Base-by-base conservation (phyloP, 2,888 invertebrate species). In the Eulithis testata region DNA sequence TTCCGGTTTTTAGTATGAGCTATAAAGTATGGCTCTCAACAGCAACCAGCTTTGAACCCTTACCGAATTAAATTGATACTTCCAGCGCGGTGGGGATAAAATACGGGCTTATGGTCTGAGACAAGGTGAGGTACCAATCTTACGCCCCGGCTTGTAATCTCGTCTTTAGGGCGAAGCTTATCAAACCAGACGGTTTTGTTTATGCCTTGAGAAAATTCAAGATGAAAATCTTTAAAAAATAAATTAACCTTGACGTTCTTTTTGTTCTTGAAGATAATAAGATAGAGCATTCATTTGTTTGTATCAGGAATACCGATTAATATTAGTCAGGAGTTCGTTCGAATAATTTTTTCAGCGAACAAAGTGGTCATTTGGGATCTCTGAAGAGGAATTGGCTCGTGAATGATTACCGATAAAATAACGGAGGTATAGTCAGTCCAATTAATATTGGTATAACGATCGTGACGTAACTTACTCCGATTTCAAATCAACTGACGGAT, bases 11-110 rank as follows among this genome's bases (percentile, higher is more conserved):
- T 49, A 11, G 49, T 31, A 14, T 50, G 36, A 49, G 49, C 12
- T 14, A 56, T 27, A 31, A 12, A 63, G 21, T 51, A 52, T 12
- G 37, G n/a, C n/a, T 44, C n/a, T 44, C n/a, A 4, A 55, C 44
- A 50, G 60, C 14, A 40, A 51, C 65, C 65, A 53, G 56, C 52
- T 61, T 66, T 54, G 44, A 36, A 43, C 53, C 36, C 62, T 76
- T 74, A 69, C 69, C 68, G 76, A 79, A 81, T 81, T 79, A 80
- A 81, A 82, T 76, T 79, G 76, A 74, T 78, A 78, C 76, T 79
- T 76, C 76, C 76, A 75, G 74, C 62, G 74, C 72, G 73, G 71
- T 69, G 58, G 53, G 53, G 70, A 66, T 78, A 74, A 78, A 72
- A 76, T 77, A 80, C 73, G 71, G 68, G 63, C 68, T 57, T 45